Base-by-base conservation (phyloP, 2,797 vertebrate genomes). In the Morelia viridis region DNA sequence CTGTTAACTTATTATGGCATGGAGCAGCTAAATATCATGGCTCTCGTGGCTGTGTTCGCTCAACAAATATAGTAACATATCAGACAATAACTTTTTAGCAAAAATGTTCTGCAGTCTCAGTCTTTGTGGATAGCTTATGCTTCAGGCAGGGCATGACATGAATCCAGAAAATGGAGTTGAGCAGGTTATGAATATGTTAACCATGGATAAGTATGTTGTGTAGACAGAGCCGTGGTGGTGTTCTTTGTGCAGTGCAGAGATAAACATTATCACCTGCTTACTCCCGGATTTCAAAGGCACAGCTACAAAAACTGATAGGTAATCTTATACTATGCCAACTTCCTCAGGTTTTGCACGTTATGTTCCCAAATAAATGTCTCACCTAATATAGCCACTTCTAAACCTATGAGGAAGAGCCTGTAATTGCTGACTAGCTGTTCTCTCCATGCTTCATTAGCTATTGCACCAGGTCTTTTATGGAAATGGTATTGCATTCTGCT, bases 371-470 rank as follows among this genome's bases (percentile, higher is more conserved):
- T 80, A 46, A 80, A 80, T 80, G 46, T 80, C 35, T 80, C 71
- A 46, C 10, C 71, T 46, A 19, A 80, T 46, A 35, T 80, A 3
- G 3, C 41, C 35, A 46, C 71, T 80, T 46, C 68, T 46, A 80
- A 80, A 80, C 71, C 58, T 53, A 0, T 88, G 88, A 91, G 58
- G 76, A 91, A 53, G 19, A 1, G 62, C 84, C 17, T 89, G 91
- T 92, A 90, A 80, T 76, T 93, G 31, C 89, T 93, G 28, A 91
- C 31, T 90, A 28, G 57, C 62, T n/a, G 71, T 46, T 91, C 88
- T 93, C 46, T 13, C 50, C 60, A 65, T 0, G n/a, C 28, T 50
- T 65, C 62, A 80, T 86, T 89, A 85, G 62, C 80, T 15, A 17
- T 89, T 41, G 62, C 60, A 87, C 35, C 68, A 26, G 83, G 13